Percentiles rank a stretch among this genome's conserved stretches.
Evolutionary conservation across 2,113 vertebrate genomes (phyloP).

Genomic region (Myrmecophaga tridactyla): DNA sequence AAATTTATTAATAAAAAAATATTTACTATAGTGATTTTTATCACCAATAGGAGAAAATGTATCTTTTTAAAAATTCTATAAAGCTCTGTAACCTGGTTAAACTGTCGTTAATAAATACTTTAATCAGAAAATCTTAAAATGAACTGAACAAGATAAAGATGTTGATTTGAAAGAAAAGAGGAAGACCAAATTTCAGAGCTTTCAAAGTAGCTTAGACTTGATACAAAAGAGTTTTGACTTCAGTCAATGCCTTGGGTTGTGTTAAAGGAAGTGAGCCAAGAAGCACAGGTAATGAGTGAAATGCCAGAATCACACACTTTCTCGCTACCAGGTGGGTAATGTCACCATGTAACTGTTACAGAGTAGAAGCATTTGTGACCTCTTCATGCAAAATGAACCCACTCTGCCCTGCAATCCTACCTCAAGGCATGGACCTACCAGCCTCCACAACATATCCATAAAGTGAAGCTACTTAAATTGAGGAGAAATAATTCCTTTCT

Average conservation of each 20-base stretch:
- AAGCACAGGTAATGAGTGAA: not conserved
- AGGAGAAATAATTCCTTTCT: slow-evolving; percentile 55
- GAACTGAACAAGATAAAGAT: slow-evolving; percentile 51
- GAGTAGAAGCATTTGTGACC: not conserved
- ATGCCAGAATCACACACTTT: not conserved
- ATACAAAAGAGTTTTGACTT: slow-evolving; percentile 25
- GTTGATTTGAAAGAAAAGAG: slow-evolving; percentile 29
- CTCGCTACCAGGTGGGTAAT: not conserved
- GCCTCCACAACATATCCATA: not conserved
- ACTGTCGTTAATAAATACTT: slow-evolving; percentile 49
- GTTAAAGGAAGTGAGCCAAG: not conserved
- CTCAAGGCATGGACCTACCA: not conserved
- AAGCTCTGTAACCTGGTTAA: slow-evolving; percentile 57
- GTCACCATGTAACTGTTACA: not conserved
- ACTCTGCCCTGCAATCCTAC: not conserved
- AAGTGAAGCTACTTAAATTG: slow-evolving; percentile 58
- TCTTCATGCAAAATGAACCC: not conserved
- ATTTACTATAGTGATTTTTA: slow-evolving; percentile 66
- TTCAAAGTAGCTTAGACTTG: not conserved
- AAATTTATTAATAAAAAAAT: slow-evolving; percentile 55
- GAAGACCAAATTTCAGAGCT: not conserved
- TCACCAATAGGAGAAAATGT: slow-evolving; percentile 7
- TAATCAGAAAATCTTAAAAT: slow-evolving; percentile 58
- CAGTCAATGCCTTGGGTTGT: not conserved
- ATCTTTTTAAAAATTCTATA: slow-evolving; percentile 26